Base-by-base conservation (phyloP, 2,113 vertebrate species). In the Lamprologus lemairii region DNA sequence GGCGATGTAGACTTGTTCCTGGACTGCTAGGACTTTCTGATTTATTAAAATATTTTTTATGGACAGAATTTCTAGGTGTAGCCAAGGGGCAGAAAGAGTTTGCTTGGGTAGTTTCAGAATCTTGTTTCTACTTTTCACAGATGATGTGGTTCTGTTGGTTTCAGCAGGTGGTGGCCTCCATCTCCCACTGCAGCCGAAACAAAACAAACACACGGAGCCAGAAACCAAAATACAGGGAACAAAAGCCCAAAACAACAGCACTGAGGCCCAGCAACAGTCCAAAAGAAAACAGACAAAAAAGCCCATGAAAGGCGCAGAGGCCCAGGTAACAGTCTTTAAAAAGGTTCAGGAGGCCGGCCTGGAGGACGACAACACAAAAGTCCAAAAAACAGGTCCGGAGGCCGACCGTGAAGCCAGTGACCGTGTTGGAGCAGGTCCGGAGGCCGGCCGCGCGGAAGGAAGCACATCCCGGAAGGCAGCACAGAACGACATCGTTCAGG, bases 351-450 rank as follows among this genome's bases (percentile, higher is more conserved):
- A 8, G 7, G 7, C 16, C 7, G 7, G 14, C 47, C 45, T 4
- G 45, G 2, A 47, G 45, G 45, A 4, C 16, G 1, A 47, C 14
- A 49, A 49, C 2, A 19, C 47, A 49, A 49, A 17, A 49, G 47
- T 49, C 47, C 16, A 49, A 3, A 49, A 49, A 49, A 49, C 47
- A 49, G 47, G 6, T 45, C 13, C 6, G 42, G 42, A 45, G 13
- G 42, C 42, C 42, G 6, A 16, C 42, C 13, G 6, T 0, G 0
- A 45, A 45, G 42, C 42, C 13, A 16, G 13, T 6, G 2, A 16
- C 42, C 0, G 0, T 45, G 42, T 0, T 2, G 6, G 42, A 45
- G 13, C 42, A 45, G 42, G 42, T 1, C 42, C 6, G 3, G 42
- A 45, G 42, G 45, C 45, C 14, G 14, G 7, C 45, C 4, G 4